Percentiles rank a stretch among this genome's conserved stretches.
Conservation (phyloP, 2,113 vertebrate genomes). For the Ctenodactylus gundi region DNA sequence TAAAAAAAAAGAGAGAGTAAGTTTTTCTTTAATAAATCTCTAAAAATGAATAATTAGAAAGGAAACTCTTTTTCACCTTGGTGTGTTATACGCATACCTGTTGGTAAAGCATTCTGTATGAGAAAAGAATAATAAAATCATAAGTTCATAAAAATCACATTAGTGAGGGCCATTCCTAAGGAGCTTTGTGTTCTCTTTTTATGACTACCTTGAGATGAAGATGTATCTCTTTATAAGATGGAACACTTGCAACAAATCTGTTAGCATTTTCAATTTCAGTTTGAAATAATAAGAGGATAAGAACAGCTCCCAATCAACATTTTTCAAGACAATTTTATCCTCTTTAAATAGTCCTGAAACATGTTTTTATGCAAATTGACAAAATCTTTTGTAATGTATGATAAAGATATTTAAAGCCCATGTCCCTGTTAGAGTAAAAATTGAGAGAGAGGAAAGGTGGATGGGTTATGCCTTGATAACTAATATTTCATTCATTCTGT, state of each 20-base stretch:
- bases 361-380: not conserved
- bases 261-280: not conserved
- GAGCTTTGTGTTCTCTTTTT: not conserved
- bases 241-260: not conserved
- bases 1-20: not conserved
- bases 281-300: slow-evolving; percentile 24
- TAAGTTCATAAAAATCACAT: not conserved
- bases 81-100: not conserved
- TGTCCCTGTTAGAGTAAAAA: not conserved
- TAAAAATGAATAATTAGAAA: not conserved
- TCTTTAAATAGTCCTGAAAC: not conserved
- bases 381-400: not conserved
- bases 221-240: not conserved
- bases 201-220: slow-evolving; percentile 37
- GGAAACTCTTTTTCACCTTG: not conserved
- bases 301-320: not conserved
- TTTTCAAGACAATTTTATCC: slow-evolving; percentile 49
- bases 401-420: too few relatives aligned
- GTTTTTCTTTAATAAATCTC: not conserved
- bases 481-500: not conserved
- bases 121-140: slow-evolving; percentile 19
- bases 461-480: not conserved
- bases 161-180: not conserved
- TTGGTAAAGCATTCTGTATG: not conserved
- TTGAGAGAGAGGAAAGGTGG: not conserved